Evolutionary conservation across 53 echinoderm and acorn worm genomes (phyloP).

Genomic region (Henricia sp.): DNA sequence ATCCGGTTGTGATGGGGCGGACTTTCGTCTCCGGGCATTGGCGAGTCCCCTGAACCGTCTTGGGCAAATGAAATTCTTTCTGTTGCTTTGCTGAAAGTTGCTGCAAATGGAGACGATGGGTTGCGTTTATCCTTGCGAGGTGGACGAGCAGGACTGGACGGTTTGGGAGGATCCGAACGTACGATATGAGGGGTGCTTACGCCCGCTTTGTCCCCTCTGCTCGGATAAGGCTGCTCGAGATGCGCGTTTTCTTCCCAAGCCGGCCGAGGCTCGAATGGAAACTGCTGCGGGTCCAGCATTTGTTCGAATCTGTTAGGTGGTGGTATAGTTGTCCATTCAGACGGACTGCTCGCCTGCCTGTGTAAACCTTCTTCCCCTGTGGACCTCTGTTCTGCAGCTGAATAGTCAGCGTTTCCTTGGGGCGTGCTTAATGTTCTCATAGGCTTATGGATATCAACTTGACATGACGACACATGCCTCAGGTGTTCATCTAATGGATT

Average conservation of each 20-base stretch:
- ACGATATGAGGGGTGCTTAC: too few relatives aligned
- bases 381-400: not conserved
- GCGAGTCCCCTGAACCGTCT: not conserved
- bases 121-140: not conserved
- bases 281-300: not conserved
- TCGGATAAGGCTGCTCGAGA: not conserved
- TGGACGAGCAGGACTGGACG: constrained; percentile 24
- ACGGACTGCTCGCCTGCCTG: constrained; percentile 4
- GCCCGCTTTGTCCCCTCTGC: not conserved
- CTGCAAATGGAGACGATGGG: not conserved
- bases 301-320: constrained; percentile 8
- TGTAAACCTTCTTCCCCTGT: not conserved
- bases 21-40: not conserved
- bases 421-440: constrained; percentile 5
- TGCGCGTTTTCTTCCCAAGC: not conserved
- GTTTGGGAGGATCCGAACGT: constrained; percentile 22
- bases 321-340: constrained; percentile 3
- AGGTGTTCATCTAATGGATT: not conserved
- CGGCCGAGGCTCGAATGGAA: constrained; percentile 47
- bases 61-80: constrained; percentile 9
- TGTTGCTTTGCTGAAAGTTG: constrained; percentile 17
- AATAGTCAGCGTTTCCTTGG: not conserved
- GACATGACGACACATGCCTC: not conserved
- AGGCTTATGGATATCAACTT: constrained; percentile 17
- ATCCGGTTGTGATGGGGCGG: not conserved